These are phyloP conservation scores for Hippocampus abdominalis DNA, from an alignment of 2,113 vertebrate genomes.

Conservation along the genomic window DNA sequence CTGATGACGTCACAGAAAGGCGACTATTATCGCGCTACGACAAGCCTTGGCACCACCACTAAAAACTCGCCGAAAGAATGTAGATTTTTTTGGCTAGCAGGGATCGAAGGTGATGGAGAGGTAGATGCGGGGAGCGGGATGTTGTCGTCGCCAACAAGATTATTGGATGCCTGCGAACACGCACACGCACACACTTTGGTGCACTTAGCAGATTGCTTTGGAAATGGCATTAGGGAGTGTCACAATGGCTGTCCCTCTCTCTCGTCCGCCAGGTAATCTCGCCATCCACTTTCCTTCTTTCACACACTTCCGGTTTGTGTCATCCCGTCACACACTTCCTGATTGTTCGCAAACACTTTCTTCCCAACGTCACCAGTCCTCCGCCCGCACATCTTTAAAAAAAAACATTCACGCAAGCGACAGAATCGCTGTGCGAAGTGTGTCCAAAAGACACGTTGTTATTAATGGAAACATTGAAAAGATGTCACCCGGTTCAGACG, in stretches of 20 bases:
- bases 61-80: background rate
- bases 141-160: conserved; percentile 56
- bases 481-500: background rate
- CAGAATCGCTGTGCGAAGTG: conserved; percentile 50
- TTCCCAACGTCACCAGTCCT: background rate
- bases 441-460: conserved; percentile 54
- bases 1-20: no score
- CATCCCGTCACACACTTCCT: background rate
- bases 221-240: conserved; percentile 69
- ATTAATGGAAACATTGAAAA: conserved; percentile 57
- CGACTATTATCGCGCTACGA: no score
- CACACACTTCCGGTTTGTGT: background rate
- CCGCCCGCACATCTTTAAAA: background rate
- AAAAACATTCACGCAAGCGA: conserved; percentile 13
- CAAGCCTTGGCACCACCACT: background rate
- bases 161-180: conserved; percentile 47
- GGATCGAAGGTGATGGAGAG: background rate
- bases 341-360: background rate
- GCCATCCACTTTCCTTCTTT: conserved; percentile 29
- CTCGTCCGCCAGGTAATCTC: conserved; percentile 62
- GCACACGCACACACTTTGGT: conserved; percentile 36
- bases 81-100: background rate
- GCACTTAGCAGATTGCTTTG: conserved; percentile 73
- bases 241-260: conserved; percentile 56
- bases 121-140: background rate